Base-by-base conservation (phyloP, 2,113 vertebrate species). In the Tychaedon coryphoeus region DNA sequence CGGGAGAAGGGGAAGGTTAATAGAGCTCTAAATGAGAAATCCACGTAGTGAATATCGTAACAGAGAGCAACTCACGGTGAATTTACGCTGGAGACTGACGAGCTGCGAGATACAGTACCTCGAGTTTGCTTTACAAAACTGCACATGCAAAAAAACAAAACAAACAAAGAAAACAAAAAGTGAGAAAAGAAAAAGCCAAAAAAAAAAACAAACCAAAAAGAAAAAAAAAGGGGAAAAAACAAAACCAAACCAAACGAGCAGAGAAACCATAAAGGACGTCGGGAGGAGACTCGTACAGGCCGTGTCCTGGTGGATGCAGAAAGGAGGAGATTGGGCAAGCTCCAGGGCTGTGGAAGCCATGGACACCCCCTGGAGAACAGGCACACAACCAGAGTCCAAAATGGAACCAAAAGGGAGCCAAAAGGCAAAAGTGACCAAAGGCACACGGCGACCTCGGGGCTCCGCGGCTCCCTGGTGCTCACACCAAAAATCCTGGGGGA, bases 61-160 rank as follows among this genome's bases (percentile, higher is more conserved):
- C 98, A 97, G 97, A 98, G 98, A 98, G 98, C 98, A 96, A 98
- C 99, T 99, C 99, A 99, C 99, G 98, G 98, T 99, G 99, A 99
- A 98, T 98, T 99, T 98, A 99, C 98, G 98, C 99, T 99, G 99
- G 98, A 99, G 98, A 99, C 98, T 97, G 99, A 99, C 97, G 98
- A 98, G 98, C 99, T 99, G 98, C 98, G 98, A 98, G 99, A 99
- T 96, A 98, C 98, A 98, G 98, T 97, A 98, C 98, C 98, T 98
- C 98, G 99, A 98, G 98, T 98, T 98, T 98, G 99, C 98, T 98
- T 99, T 99, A 99, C 98, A 99, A 99, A 99, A 99, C 99, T 99
- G 99, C 98, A 99, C 98, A 99, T 99, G 98, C 98, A 98, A 98
- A 98, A 98, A 98, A 99, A 97, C 98, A 97, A 98, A 91, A 98